These are phyloP conservation scores for Polydrusus pterygomalis DNA, from an alignment of 2,888 invertebrate genomes.

Conservation along the genomic window DNA sequence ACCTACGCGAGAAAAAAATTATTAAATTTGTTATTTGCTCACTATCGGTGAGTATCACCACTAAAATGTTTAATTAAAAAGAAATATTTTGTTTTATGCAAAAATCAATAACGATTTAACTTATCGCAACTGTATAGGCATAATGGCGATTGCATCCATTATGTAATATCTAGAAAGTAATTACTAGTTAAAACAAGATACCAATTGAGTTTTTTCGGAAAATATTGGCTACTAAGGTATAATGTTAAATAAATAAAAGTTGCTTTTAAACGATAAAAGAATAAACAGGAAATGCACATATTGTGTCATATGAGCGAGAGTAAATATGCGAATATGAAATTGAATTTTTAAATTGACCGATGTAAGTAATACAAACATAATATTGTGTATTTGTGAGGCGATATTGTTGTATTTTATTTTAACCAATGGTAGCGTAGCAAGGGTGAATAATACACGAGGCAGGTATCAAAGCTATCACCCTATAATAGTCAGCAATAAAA, in stretches of 20 bases:
- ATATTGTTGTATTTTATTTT: constrained; percentile 26
- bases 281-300: constrained; percentile 52
- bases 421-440: too few species aligned
- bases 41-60: too few species aligned
- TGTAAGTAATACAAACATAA: constrained; percentile 54
- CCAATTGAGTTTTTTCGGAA: neutral
- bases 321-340: constrained; percentile 52
- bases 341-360: constrained; percentile 58
- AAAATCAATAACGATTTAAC: neutral
- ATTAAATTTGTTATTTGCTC: too few species aligned
- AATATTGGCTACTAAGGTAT: constrained; percentile 49
- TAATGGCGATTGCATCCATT: neutral
- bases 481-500: too few species aligned
- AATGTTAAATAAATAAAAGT: constrained; percentile 54
- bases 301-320: constrained; percentile 29
- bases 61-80: too few species aligned
- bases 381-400: constrained; percentile 18
- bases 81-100: neutral
- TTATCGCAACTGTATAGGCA: neutral
- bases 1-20: too few species aligned
- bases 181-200: neutral
- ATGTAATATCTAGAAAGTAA: constrained; percentile 2
- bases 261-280: constrained; percentile 54
- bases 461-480: too few species aligned
- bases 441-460: too few species aligned